Evolutionary conservation across 2,113 vertebrate species (phyloP).

Genomic region (Pseudonaja textilis): DNA sequence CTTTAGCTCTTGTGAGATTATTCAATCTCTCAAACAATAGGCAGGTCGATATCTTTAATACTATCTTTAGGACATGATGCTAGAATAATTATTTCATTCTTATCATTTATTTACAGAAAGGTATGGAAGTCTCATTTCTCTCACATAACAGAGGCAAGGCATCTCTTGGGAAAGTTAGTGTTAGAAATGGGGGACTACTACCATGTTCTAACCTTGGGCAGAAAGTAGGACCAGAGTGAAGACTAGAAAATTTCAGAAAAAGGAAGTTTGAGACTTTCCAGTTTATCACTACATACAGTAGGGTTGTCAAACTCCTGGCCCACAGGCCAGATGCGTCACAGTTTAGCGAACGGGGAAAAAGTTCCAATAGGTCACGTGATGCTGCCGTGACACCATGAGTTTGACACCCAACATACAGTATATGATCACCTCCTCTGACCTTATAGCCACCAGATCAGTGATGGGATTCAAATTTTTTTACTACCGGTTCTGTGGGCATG

Average conservation of each 20-base stretch:
- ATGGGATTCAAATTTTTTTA: no score
- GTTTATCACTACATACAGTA: not conserved
- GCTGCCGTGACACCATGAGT: no score
- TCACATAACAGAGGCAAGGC: not conserved
- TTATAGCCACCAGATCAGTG: not conserved
- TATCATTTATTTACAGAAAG: not conserved
- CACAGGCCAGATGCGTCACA: no score
- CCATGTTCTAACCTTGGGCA: not conserved
- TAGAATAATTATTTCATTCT: not conserved
- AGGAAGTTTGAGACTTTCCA: not conserved
- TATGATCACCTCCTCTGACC: not conserved
- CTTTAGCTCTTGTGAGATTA: not conserved
- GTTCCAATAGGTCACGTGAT: no score
- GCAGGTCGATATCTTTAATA: not conserved
- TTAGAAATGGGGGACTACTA: not conserved
- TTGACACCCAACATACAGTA: no score
- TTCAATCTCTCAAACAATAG: not conserved
- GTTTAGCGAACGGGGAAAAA: no score
- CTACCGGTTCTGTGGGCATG: no score
- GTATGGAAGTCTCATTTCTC: not conserved
- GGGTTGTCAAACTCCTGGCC: no score
- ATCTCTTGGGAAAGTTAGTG: not conserved
- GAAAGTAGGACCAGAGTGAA: not conserved
- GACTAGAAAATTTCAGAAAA: not conserved
- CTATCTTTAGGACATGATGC: not conserved